Evolutionary conservation across 2,797 vertebrate genomes (phyloP).

Genomic region (Avahi laniger): DNA sequence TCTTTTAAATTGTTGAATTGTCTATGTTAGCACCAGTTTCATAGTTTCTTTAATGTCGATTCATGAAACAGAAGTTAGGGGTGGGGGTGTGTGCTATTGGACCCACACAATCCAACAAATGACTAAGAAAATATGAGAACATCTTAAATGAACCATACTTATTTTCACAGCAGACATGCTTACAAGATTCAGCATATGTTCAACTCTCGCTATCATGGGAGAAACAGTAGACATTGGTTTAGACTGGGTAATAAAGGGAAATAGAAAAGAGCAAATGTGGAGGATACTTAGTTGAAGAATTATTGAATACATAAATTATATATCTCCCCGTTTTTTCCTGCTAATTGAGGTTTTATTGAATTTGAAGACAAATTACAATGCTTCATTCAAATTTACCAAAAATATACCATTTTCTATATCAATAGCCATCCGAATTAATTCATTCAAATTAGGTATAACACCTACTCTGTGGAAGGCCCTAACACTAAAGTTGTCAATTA

Average conservation of each 20-base stretch:
- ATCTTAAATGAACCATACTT: background rate
- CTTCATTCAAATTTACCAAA: background rate
- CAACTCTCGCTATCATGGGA: background rate
- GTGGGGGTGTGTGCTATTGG: background rate
- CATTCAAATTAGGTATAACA: background rate
- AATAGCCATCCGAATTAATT: background rate
- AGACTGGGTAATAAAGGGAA: background rate
- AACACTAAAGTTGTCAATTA: background rate
- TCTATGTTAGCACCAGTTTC: slow-evolving; percentile 61
- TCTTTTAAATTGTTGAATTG: slow-evolving; percentile 74
- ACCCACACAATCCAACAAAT: background rate
- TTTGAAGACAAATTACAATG: background rate
- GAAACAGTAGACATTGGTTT: background rate
- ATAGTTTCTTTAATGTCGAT: slow-evolving; percentile 67
- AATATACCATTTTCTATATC: background rate
- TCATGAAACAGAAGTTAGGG: slow-evolving; percentile 45
- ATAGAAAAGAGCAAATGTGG: background rate
- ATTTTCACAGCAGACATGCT: slow-evolving; percentile 4
- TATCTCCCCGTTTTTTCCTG: background rate
- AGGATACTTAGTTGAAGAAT: background rate
- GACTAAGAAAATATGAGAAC: slow-evolving; percentile 15
- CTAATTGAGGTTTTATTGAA: background rate
- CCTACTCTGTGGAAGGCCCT: background rate
- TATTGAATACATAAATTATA: background rate
- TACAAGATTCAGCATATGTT: background rate